Evolutionary conservation across 2,888 invertebrate species (phyloP).

Genomic region (Drosophila longiperda): DNA sequence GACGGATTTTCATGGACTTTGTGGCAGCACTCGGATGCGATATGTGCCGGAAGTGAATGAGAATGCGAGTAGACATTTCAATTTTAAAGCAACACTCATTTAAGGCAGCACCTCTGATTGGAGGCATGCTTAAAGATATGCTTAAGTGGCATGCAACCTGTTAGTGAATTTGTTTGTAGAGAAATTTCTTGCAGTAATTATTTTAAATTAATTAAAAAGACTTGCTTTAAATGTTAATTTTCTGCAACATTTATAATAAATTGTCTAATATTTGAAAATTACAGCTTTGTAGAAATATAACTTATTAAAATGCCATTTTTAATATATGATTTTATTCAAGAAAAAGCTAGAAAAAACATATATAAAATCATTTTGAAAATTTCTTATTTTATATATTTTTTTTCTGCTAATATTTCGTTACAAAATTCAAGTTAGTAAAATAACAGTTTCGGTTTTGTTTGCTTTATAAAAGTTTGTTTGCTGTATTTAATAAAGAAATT

Average conservation of each 20-base stretch:
- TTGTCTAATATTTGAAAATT: neutral
- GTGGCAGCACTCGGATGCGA: conserved; percentile 28
- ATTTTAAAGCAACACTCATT: conserved; percentile 14
- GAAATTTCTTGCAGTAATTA: neutral
- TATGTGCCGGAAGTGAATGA: conserved; percentile 47
- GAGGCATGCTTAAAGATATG: neutral
- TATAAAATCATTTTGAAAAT: neutral
- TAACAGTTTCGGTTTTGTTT: neutral
- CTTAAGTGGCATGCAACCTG: neutral
- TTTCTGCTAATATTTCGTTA: neutral
- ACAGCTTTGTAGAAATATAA: neutral
- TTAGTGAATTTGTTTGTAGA: neutral
- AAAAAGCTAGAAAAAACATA: too few species aligned
- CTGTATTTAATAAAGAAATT: neutral
- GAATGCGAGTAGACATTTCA: conserved; percentile 32
- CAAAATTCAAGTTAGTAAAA: neutral
- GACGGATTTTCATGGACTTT: conserved; percentile 16
- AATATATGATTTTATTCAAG: too few species aligned
- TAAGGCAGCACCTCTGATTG: neutral
- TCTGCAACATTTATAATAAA: neutral
- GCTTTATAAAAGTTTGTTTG: neutral
- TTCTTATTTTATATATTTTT: rapidly evolving
- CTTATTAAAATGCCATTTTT: neutral
- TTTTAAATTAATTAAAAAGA: neutral
- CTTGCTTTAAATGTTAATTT: neutral